phyloP scores from a whole-genome alignment of 1,140 invertebrate species.

The Drosophila biarmipes region DNA sequence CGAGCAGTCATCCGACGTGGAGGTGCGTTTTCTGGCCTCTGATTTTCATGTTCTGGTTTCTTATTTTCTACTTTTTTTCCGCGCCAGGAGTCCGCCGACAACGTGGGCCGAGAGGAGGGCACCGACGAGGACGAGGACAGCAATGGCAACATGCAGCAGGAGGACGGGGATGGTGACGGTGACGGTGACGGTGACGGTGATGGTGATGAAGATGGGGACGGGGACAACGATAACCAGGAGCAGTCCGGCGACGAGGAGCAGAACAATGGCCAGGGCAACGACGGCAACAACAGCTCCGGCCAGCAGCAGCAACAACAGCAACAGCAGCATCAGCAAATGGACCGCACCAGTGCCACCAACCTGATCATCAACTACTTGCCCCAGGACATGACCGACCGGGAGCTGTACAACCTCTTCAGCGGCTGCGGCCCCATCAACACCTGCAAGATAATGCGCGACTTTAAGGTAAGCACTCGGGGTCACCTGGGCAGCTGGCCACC shows the following conservation, averaged over 20 bases:
- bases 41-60: too few relatives aligned
- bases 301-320: slow-evolving; percentile 20
- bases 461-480: slow-evolving; percentile 87
- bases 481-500: too few relatives aligned
- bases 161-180: slow-evolving; percentile 11
- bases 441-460: slow-evolving; percentile 96
- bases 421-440: slow-evolving; percentile 94
- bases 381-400: slow-evolving; percentile 95
- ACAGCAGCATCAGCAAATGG: slow-evolving; percentile 26
- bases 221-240: slow-evolving; percentile 19
- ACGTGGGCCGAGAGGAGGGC: slow-evolving; percentile 22
- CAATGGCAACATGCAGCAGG: slow-evolving; percentile 8
- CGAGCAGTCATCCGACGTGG: slow-evolving; percentile 37
- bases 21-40: slow-evolving; percentile 12
- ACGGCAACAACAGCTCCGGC: background rate
- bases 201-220: slow-evolving; percentile 10
- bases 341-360: slow-evolving; percentile 87
- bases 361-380: slow-evolving; percentile 98
- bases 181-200: background rate
- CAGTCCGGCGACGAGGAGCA: slow-evolving; percentile 26
- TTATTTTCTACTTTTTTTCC: background rate
- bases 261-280: slow-evolving; percentile 9
- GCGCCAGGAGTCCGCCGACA: slow-evolving; percentile 25
- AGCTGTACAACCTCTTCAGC: slow-evolving; percentile 94
- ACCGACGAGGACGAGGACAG: slow-evolving; percentile 25